Conservation (phyloP, 1,140 invertebrate genomes). For the Sitophilus oryzae region DNA sequence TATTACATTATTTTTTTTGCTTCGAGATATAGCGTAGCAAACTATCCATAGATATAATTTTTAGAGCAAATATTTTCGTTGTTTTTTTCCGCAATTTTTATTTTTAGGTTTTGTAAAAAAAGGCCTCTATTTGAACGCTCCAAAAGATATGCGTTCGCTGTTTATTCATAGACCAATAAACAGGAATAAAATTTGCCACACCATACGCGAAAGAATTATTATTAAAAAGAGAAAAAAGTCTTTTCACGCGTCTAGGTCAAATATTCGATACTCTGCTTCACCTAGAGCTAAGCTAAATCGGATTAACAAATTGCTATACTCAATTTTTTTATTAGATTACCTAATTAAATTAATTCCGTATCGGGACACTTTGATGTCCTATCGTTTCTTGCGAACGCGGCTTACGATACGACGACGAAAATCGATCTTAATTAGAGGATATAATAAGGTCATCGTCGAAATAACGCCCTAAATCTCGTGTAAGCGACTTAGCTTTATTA, state of each 20-base stretch:
- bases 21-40: no score
- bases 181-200: no score
- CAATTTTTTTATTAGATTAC: constrained; percentile 31
- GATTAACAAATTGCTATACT: constrained; percentile 9
- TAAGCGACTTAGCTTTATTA: constrained; percentile 19
- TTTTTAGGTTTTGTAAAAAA: no score
- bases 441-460: constrained; percentile 17
- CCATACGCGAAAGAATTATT: no score
- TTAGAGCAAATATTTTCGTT: no score
- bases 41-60: no score
- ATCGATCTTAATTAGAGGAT: constrained; percentile 21
- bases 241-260: not conserved
- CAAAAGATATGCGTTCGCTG: no score
- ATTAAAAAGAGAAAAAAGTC: no score
- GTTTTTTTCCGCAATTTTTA: no score
- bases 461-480: constrained; percentile 17
- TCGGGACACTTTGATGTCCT: constrained; percentile 26
- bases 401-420: constrained; percentile 24
- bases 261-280: not conserved
- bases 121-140: no score
- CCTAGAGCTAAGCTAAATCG: not conserved
- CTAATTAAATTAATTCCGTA: constrained; percentile 30
- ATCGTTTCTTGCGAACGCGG: constrained; percentile 12
- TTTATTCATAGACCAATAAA: no score
- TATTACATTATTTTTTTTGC: no score